phyloP scores from a whole-genome alignment of 2,888 invertebrate species.

The Ophraella communa region DNA sequence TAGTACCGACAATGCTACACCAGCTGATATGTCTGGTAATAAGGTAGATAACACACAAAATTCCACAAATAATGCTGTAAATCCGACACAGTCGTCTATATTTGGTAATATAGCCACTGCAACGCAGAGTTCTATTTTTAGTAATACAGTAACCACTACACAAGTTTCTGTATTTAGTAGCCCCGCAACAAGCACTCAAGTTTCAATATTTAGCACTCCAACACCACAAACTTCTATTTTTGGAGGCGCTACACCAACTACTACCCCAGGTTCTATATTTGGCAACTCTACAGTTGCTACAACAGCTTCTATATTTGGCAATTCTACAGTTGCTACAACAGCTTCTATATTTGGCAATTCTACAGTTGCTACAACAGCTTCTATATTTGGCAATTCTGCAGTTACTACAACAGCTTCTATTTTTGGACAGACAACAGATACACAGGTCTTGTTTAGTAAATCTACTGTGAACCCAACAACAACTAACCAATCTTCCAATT shows the following conservation, averaged over 20 bases:
- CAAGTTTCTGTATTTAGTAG: not conserved
- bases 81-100: constrained; percentile 4
- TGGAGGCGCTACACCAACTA: not conserved
- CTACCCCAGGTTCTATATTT: constrained; percentile 13
- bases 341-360: constrained; percentile 30
- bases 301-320: not conserved
- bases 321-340: not conserved
- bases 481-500: constrained; percentile 12
- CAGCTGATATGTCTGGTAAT: not conserved
- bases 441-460: constrained; percentile 3
- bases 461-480: not conserved
- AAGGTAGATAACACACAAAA: constrained; percentile 34
- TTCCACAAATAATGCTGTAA: constrained; percentile 38
- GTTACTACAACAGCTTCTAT: constrained; percentile 35
- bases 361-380: constrained; percentile 21
- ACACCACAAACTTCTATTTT: not conserved
- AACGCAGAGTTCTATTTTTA: constrained; percentile 12
- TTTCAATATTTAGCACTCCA: too few relatives aligned
- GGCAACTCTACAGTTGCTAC: not conserved
- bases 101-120: constrained; percentile 23
- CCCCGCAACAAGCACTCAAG: not conserved
- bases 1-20: constrained; percentile 6
- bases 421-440: constrained; percentile 33
- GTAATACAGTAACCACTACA: constrained; percentile 6
- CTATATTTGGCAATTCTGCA: constrained; percentile 31